Base-by-base conservation (phyloP, 1,140 invertebrate genomes). In the Rhynchophorus ferrugineus region DNA sequence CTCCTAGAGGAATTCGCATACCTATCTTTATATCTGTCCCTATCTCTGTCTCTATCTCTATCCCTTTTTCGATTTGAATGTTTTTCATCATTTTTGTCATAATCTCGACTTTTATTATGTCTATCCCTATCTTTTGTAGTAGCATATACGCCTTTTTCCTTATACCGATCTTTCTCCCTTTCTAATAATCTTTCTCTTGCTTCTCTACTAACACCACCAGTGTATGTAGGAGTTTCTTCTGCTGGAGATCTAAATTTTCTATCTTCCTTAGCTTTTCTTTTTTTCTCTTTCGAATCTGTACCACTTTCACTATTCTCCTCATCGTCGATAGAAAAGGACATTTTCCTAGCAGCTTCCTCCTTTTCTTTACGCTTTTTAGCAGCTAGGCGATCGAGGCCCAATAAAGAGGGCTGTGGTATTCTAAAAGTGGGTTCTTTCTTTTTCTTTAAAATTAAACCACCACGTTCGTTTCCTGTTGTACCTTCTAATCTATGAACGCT, bases 161-260 rank as follows among this genome's bases (percentile, higher is more conserved):
- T 71, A 19, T 58, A 58, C 54, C 57, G 65, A 53, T 67, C 67
- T 48, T 62, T 66, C 36, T 87, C 68, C 44, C 87, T 74, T 54
- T 85, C 75, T 22, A 85, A 71, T 56, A 89, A 74, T 56, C 84
- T 76, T 61, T 84, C 78, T 55, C 80, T 75, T 0, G 89, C 90
- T 67, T 87, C 83, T 45, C 80, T 78, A 33, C 85, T 88, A 2
- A 96, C 84, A 18, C 93, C 92, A 29, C 91, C 92, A 3, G 92
- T 94, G 64, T 96, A 82, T 0, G 92, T 89, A 0, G 94, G 94
- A 5, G 93, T 96, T 73, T 97, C 94, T 61, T 87, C 82, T 60
- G 82, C 78, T 6, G 82, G 73, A 49, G 79, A 72, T 46, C 93
- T 75, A 64, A 93, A 91, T 68, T 87, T 82, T 57, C 89, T 69